Percentiles rank a stretch among this genome's conserved stretches.
These are phyloP conservation scores for Isaurus tuberculatus DNA, from an alignment of 92 coral and sea anemone genomes.

Conservation along the genomic window DNA sequence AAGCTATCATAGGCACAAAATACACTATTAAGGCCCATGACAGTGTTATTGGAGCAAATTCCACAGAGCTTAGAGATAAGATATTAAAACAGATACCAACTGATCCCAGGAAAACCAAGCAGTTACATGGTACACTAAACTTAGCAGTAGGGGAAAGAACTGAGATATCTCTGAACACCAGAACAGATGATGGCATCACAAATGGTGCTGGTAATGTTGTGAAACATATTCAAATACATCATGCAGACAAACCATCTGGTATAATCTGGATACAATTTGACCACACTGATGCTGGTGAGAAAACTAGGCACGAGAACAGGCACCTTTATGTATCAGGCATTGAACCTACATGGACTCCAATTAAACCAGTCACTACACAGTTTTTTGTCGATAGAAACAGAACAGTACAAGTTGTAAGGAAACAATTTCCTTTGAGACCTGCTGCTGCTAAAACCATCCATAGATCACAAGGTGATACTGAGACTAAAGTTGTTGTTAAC, in stretches of 20 bases:
- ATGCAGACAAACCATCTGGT: not conserved
- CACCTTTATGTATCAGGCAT: conserved; percentile 62
- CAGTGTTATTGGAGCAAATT: conserved; percentile 6
- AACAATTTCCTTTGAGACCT: too few relatives aligned
- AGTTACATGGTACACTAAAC: conserved; percentile 3
- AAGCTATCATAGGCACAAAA: conserved; percentile 2
- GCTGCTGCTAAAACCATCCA: too few relatives aligned
- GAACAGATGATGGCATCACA: conserved; percentile 5
- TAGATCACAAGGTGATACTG: too few relatives aligned
- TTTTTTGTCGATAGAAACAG: conserved; percentile 19
- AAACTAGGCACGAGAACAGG: conserved; percentile 29
- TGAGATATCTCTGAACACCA: conserved; percentile 8
- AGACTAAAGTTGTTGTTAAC: too few relatives aligned
- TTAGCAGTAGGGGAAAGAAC: conserved; percentile 2
- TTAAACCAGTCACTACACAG: too few relatives aligned
- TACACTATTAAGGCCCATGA: conserved; percentile 7
- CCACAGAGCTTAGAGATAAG: conserved; percentile 9
- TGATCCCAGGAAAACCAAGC: conserved; percentile 2
- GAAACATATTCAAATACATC: conserved; percentile 5
- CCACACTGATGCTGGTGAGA: conserved; percentile 1
- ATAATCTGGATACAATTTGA: not conserved
- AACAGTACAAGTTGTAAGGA: not conserved
- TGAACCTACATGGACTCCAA: conserved; percentile 76
- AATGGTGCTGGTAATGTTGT: conserved; percentile 4
- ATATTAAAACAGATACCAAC: conserved; percentile 1